Base-by-base conservation (phyloP, 2,113 vertebrate species). In the Elgaria multicarinata region DNA sequence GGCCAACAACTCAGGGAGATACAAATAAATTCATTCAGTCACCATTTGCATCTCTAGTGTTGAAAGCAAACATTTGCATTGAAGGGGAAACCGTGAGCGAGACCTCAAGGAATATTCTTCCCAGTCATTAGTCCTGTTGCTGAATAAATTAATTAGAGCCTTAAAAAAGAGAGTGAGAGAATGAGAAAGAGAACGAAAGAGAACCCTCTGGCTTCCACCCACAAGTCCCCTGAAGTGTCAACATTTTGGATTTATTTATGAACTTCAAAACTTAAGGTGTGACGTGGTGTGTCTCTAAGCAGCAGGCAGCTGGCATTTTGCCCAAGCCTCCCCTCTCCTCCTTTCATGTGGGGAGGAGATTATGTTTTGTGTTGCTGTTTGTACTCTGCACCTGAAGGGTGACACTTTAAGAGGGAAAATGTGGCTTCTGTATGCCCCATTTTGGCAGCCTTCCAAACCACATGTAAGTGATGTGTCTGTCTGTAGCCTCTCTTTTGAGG, bases 311-410 rank as follows among this genome's bases (percentile, higher is more conserved):
- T 98, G 98, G 98, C 97, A 26, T 90, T 66, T 64, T 91, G 97
- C 98, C 97, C 88, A 94, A 88, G 8, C 75, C 91, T 92, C 42
- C 90, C 96, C 98, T 98, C 88, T 98, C 92, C 97, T 97, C 86
- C 98, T 98, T 98, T 98, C 92, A 98, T 98, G 98, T 98, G 98
- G 97, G 95, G 78, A 94, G 96, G 95, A 96, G 97, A 97, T 97
- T 96, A 94, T 53, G 94, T 96, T 95, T 91, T 91, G 58, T 94
- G 88, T 66, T 92, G 79, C 78, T 69, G 86, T 89, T 89, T 44
- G 96, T 95, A 93, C 96, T 33, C 39, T 71, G 93, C 92, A 86
- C 91, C 92, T 95, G 91, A 89, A 93, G 88, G 31, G 86, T 92
- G 90, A 92, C 20, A 2, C 62, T 81, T 88, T 22, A 75, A 62